Percentiles rank a stretch among this genome's conserved stretches.
phyloP scores from a whole-genome alignment of 37 sponge, comb jelly and placozoan species.

The Spongilla lacustris region DNA sequence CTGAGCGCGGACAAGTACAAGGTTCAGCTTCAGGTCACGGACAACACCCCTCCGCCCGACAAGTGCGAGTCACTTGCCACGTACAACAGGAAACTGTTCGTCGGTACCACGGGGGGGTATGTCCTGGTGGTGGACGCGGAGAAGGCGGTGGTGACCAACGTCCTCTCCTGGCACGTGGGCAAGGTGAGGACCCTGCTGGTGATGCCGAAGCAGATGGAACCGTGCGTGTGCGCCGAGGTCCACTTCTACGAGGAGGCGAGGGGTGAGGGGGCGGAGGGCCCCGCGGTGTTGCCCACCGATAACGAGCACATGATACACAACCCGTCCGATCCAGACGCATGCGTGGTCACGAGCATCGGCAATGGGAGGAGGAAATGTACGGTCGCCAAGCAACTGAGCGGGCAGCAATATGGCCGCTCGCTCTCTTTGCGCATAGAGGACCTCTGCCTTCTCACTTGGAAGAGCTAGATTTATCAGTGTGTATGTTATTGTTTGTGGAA shows the following conservation, averaged over 20 bases:
- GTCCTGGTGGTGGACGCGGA: constrained; percentile 52
- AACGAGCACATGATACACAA: constrained; percentile 20
- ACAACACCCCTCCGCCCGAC: too few relatives aligned
- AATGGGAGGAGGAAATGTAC: constrained; percentile 40
- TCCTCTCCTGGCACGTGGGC: constrained; percentile 43
- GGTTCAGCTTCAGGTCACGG: constrained; percentile 12
- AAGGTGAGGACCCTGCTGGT: constrained; percentile 61
- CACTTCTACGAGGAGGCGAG: constrained; percentile 15
- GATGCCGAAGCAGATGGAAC: constrained; percentile 44
- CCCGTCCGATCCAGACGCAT: constrained; percentile 24
- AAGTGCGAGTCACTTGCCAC: constrained; percentile 20
- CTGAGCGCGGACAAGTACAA: constrained; percentile 27
- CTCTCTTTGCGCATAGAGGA: constrained; percentile 10
- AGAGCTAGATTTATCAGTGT: constrained; percentile 3
- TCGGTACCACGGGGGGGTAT: constrained; percentile 47
- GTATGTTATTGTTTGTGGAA: too few relatives aligned
- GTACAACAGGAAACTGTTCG: constrained; percentile 23
- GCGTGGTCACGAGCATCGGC: constrained; percentile 50
- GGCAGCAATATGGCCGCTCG: not conserved
- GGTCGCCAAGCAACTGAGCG: constrained; percentile 2
- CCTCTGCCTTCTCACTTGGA: constrained; percentile 27
- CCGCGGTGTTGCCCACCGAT: too few relatives aligned
- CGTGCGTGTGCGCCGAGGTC: constrained; percentile 74
- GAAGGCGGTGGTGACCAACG: not conserved
- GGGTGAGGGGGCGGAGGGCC: not conserved